A percentile compares a stretch with the other conserved stretches of the same genome.
Conservation (phyloP, 2,113 vertebrate genomes). For the Mesembrinibis cayennensis region DNA sequence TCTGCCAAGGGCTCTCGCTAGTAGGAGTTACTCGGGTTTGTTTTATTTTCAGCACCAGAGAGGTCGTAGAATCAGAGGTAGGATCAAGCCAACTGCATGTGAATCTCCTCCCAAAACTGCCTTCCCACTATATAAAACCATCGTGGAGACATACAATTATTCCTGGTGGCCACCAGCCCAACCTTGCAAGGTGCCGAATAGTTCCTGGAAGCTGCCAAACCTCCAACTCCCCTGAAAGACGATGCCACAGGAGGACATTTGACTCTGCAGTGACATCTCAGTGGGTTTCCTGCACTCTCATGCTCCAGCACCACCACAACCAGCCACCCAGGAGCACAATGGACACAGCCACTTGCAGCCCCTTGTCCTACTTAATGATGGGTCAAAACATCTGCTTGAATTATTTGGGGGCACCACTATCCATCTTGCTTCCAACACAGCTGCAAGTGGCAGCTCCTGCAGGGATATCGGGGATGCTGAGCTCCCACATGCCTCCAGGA, state of each 20-base stretch:
- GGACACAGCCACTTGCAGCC: background rate
- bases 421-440: background rate
- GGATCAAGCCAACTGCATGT: background rate
- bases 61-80: rapidly evolving
- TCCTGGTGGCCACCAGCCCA: background rate
- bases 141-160: background rate
- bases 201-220: background rate
- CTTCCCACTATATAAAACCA: background rate
- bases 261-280: rapidly evolving
- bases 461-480: background rate
- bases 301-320: background rate
- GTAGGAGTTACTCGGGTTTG: rapidly evolving
- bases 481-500: background rate
- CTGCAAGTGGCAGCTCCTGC: background rate
- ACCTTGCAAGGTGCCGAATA: background rate
- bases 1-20: background rate
- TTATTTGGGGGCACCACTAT: background rate
- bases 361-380: background rate
- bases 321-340: rapidly evolving
- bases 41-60: background rate
- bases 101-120: background rate
- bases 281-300: background rate
- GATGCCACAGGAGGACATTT: background rate
- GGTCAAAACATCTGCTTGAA: background rate
- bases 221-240: background rate